These are phyloP conservation scores for Alauda arvensis DNA, from an alignment of 2,797 vertebrate species.

Conservation along the genomic window DNA sequence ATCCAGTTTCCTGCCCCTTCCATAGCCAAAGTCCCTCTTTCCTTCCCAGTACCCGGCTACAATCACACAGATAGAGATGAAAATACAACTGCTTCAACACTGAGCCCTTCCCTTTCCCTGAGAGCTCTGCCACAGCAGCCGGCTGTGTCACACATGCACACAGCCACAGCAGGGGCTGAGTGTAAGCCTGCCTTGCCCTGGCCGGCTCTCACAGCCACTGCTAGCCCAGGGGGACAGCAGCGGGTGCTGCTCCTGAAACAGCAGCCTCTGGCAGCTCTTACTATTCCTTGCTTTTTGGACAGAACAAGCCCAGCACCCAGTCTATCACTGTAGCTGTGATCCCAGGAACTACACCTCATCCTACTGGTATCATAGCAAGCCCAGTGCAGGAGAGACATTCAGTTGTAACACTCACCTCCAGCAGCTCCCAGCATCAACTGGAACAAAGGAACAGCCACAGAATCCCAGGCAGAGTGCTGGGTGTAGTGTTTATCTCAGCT, in stretches of 20 bases:
- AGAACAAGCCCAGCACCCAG: neutral
- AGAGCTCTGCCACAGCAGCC: neutral
- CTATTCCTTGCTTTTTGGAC: neutral
- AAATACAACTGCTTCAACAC: rapidly evolving
- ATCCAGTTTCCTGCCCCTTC: neutral
- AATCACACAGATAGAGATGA: rapidly evolving
- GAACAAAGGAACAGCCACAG: neutral
- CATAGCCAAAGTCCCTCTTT: neutral
- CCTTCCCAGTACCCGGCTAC: neutral
- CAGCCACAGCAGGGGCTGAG: neutral
- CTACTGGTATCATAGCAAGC: neutral
- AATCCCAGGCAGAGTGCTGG: neutral
- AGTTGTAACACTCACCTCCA: neutral
- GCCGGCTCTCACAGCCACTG: neutral
- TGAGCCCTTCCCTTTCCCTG: neutral
- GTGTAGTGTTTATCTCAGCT: neutral
- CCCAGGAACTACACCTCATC: neutral
- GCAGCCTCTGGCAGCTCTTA: neutral
- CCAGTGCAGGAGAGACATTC: neutral
- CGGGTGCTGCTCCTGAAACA: neutral
- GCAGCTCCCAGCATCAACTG: neutral
- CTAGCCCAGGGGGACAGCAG: neutral
- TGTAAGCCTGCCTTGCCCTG: neutral
- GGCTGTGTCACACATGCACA: rapidly evolving
- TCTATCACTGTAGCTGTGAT: neutral